phyloP scores from a whole-genome alignment of 2,888 invertebrate genomes.

The Bombylius discolor region DNA sequence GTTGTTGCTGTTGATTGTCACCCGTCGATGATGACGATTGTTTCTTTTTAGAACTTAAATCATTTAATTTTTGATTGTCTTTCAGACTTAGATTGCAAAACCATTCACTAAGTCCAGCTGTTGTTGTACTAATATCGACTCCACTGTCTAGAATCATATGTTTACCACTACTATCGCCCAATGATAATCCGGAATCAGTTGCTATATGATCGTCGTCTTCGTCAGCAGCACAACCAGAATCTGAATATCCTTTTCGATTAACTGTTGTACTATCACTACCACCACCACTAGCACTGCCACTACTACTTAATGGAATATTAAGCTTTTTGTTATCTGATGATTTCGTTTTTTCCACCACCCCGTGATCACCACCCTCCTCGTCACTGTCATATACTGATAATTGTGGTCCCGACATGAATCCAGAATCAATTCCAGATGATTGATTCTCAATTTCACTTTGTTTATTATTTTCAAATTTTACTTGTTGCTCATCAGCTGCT shows the following conservation, averaged over 20 bases:
- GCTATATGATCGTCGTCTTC: constrained; percentile 15
- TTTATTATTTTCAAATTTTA: too few species aligned
- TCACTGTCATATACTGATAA: constrained; percentile 16
- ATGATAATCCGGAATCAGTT: constrained; percentile 6
- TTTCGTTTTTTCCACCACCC: not conserved
- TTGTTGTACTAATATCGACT: constrained; percentile 38
- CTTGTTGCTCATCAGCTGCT: not conserved
- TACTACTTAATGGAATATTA: not conserved
- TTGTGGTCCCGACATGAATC: constrained; percentile 39
- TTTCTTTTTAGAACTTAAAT: not conserved
- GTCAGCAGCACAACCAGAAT: constrained; percentile 25
- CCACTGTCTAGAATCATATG: constrained; percentile 54
- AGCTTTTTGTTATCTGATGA: not conserved
- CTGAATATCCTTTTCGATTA: constrained; percentile 12
- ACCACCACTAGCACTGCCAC: too few species aligned
- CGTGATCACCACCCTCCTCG: not conserved
- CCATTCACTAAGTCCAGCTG: constrained; percentile 40
- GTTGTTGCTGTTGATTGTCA: constrained; percentile 7
- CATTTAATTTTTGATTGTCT: constrained; percentile 21
- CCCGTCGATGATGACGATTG: constrained; percentile 3
- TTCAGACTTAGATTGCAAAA: constrained; percentile 46
- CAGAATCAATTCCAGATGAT: constrained; percentile 33
- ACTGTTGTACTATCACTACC: not conserved
- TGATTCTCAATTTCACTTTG: constrained; percentile 14
- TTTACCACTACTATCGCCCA: constrained; percentile 10